These are phyloP conservation scores for Paramuricea clavata DNA, from an alignment of 92 coral and sea anemone genomes.

Conservation along the genomic window DNA sequence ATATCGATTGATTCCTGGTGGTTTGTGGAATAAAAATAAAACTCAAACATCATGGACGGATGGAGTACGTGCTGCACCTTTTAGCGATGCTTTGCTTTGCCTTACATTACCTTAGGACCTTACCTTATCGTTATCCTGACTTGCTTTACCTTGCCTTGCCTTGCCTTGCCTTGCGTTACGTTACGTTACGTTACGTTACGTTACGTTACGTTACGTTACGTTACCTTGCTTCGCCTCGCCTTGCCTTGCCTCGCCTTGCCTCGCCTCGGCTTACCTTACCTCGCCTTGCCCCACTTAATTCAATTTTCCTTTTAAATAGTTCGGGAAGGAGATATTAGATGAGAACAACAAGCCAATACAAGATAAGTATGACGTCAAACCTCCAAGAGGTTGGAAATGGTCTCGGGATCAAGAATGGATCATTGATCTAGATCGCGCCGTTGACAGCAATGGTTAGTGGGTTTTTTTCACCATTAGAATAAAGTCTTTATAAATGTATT, in stretches of 20 bases:
- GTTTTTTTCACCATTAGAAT: neutral
- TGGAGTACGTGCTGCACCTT: conserved; percentile 49
- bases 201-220: too few species aligned
- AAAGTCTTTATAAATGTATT: too few species aligned
- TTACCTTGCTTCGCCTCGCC: too few species aligned
- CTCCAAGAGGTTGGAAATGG: conserved; percentile 94
- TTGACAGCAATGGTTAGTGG: conserved; percentile 76
- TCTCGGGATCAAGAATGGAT: conserved; percentile 72
- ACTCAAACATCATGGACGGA: conserved; percentile 83
- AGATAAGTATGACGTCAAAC: conserved; percentile 55
- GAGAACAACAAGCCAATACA: conserved; percentile 67
- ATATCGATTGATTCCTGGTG: conserved; percentile 89
- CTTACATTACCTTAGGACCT: neutral
- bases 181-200: too few species aligned
- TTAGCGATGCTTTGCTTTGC: neutral
- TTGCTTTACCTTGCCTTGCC: too few species aligned
- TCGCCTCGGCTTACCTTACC: neutral
- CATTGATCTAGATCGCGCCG: conserved; percentile 87
- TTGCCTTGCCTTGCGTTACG: too few species aligned
- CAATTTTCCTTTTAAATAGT: neutral
- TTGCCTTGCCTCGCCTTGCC: too few species aligned
- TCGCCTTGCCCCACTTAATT: neutral
- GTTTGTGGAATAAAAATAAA: conserved; percentile 69
- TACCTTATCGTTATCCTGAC: too few species aligned
- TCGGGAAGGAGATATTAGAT: conserved; percentile 56